phyloP scores from a whole-genome alignment of 2,113 vertebrate genomes.

The Myanophis thanlyinensis region DNA sequence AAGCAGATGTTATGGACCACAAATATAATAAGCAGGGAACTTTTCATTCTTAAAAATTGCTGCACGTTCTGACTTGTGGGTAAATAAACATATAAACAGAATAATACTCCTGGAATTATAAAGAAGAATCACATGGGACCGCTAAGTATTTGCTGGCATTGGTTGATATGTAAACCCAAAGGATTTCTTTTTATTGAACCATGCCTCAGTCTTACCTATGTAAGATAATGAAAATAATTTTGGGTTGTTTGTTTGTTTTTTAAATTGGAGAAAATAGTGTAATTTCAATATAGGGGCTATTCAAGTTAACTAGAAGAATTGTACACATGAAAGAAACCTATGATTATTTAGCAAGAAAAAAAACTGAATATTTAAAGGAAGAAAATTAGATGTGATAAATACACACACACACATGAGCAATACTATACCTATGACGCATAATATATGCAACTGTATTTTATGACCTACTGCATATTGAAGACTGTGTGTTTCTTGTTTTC shows the following conservation, averaged over 20 bases:
- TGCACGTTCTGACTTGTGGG: background rate
- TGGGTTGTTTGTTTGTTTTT: background rate
- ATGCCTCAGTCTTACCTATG: background rate
- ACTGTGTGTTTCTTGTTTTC: background rate
- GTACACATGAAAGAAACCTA: background rate
- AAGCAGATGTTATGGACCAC: background rate
- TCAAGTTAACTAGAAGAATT: background rate
- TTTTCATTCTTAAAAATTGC: background rate
- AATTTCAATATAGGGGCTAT: background rate
- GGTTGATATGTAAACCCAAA: background rate
- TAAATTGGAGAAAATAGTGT: background rate
- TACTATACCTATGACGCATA: background rate
- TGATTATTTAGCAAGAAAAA: background rate
- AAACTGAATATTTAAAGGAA: background rate
- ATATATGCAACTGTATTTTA: background rate
- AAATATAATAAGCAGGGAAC: background rate
- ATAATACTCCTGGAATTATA: background rate
- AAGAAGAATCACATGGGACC: background rate
- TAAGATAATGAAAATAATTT: background rate
- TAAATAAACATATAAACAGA: background rate
- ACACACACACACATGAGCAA: background rate
- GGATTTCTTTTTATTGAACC: background rate
- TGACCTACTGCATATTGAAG: background rate
- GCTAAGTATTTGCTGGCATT: background rate
- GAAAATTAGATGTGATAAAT: background rate